Percentiles rank a stretch among this genome's conserved stretches.
Evolutionary conservation across 2,113 vertebrate species (phyloP).

Genomic region (Nannospalax galili): DNA sequence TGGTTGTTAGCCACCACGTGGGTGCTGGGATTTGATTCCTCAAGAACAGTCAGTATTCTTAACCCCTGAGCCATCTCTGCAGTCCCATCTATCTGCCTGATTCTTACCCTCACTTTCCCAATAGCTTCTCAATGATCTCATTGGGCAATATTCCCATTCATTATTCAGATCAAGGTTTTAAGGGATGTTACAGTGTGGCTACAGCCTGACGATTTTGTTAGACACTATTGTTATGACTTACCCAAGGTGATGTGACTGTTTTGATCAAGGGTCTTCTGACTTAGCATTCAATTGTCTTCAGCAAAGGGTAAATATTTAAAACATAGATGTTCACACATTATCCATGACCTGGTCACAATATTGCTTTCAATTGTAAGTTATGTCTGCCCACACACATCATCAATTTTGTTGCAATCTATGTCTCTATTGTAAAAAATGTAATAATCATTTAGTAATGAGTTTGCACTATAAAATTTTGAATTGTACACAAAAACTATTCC

Average conservation of each 20-base stretch:
- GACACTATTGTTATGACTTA: neutral
- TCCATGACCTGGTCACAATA: neutral
- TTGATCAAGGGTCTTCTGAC: neutral
- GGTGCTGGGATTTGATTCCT: no score
- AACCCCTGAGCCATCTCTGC: no score
- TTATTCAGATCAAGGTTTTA: neutral
- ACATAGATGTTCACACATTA: neutral
- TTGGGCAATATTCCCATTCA: neutral
- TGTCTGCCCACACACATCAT: neutral
- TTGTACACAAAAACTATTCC: neutral
- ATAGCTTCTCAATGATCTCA: neutral
- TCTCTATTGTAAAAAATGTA: constrained; percentile 22
- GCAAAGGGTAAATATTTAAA: neutral
- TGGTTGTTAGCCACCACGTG: no score
- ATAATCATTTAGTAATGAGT: neutral
- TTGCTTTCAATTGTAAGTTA: neutral
- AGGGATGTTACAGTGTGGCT: neutral
- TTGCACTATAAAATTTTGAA: neutral
- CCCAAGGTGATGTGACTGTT: neutral
- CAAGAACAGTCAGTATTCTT: no score
- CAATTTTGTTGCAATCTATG: neutral
- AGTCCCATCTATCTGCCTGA: neutral
- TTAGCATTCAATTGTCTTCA: neutral
- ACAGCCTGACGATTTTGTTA: neutral
- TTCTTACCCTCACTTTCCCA: neutral